Base-by-base conservation (phyloP, 2,888 invertebrate species). In the Crepidodera aurea region DNA sequence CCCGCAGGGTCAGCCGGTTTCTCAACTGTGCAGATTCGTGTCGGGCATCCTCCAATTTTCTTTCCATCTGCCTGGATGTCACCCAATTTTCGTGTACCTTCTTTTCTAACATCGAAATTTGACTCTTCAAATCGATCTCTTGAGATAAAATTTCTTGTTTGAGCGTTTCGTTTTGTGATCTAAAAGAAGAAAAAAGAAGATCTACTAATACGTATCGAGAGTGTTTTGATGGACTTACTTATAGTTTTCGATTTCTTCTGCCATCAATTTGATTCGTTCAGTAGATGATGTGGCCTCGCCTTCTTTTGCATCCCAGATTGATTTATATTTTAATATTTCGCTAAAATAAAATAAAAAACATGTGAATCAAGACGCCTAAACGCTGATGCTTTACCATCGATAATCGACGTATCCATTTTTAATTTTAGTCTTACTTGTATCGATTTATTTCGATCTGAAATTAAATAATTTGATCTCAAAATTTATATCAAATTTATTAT, bases 81-180 rank as follows among this genome's bases (percentile, higher is more conserved):
- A 96, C 87, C 95, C 93, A 93, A 68, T 91, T 90, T 75, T 92
- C 90, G 80, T 95, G 94, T 12, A 92, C 90, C 68, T 93, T 91
- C 73, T 90, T 88, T 81, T 95, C 94, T 60, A 92, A 84, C 60
- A 88, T 86, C 56, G 92, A 86, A 69, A 93, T 88, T 75, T 93
- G 93, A 73, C 82, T 83, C 75, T 86, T 87, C 67, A 85, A 81
- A 68, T 86, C 84, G 64, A 87, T 90, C 78, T 94, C 91, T 79
- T 93, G 93, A 60, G 93, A 93, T n/a, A 92, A 86, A 64, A 95
- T 88, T 83, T 95, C 95, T 57, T 91, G 87, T 60, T 92, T 92
- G 65, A 95, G 79, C 56, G 84, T 81, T 76, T 85, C 86, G 70
- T 85, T 85, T 73, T 84, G 85, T 48, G 83, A 80, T 72, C 86